Conservation (phyloP, 2,888 invertebrate genomes). For the Sympetrum striolatum region DNA sequence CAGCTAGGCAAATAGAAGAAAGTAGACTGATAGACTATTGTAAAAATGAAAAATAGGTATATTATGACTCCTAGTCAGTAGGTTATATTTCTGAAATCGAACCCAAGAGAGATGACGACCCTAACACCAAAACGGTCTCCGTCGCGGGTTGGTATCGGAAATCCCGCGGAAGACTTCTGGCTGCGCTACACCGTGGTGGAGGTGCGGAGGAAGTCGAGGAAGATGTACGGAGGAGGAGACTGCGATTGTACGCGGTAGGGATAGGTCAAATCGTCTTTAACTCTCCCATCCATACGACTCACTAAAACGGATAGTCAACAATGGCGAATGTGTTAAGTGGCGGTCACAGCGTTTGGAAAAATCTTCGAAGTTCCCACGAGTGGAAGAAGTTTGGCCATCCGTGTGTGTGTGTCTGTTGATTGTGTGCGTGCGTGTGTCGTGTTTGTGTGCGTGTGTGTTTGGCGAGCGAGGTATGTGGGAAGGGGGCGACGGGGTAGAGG, state of each 20-base stretch:
- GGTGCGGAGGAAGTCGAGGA: background rate
- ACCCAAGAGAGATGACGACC: background rate
- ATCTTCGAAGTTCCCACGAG: constrained; percentile 21
- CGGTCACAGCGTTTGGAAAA: constrained; percentile 12
- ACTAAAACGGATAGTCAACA: constrained; percentile 30
- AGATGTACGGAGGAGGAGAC: background rate
- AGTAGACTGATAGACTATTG: background rate
- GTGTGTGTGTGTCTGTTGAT: background rate
- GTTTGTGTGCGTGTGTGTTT: constrained; percentile 18
- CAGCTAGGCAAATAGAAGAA: too few relatives aligned
- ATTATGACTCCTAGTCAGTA: background rate
- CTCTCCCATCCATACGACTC: constrained; percentile 37
- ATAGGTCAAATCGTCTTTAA: constrained; percentile 35
- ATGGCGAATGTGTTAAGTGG: constrained; percentile 27
- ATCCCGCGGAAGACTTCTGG: background rate
- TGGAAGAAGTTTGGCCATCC: constrained; percentile 13
- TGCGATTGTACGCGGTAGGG: background rate
- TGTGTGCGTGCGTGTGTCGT: background rate
- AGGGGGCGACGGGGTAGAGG: background rate
- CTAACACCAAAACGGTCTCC: background rate
- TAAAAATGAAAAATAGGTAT: background rate
- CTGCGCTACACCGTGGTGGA: background rate
- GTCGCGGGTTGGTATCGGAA: background rate
- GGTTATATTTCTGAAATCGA: background rate
- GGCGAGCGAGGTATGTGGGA: background rate